A percentile compares a stretch with the other conserved stretches of the same genome.
These are phyloP conservation scores for Tanaodytes sp. DNA, from an alignment of 2,888 invertebrate species.

Conservation along the genomic window DNA sequence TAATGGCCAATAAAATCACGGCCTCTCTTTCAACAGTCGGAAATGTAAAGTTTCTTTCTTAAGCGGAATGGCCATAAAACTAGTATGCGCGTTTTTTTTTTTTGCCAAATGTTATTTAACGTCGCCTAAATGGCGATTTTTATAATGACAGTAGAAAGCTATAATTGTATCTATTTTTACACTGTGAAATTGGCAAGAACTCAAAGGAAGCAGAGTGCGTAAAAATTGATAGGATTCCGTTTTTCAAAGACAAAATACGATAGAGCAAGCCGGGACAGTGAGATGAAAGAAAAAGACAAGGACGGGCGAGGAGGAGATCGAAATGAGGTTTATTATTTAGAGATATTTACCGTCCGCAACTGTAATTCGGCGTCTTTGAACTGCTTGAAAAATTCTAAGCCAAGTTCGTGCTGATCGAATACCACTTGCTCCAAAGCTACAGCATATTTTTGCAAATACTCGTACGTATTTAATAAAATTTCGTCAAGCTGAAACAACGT, in stretches of 20 bases:
- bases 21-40: conserved; percentile 51
- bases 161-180: conserved; percentile 52
- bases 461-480: conserved; percentile 77
- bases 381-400: conserved; percentile 73
- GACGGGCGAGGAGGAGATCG: no score
- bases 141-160: conserved; percentile 56
- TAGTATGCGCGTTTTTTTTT: conserved; percentile 55
- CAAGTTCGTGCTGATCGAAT: conserved; percentile 76
- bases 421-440: conserved; percentile 81
- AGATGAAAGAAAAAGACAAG: conserved; percentile 13
- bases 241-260: no score
- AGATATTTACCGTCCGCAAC: conserved; percentile 75
- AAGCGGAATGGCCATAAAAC: conserved; percentile 63
- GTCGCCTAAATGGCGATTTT: no score
- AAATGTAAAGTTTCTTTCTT: conserved; percentile 55
- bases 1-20: conserved; percentile 59
- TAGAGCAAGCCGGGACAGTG: conserved; percentile 6
- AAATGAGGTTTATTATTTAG: conserved; percentile 49
- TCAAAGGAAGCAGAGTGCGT: conserved; percentile 46
- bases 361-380: conserved; percentile 78
- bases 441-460: conserved; percentile 81
- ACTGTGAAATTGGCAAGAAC: conserved; percentile 48
- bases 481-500: conserved; percentile 75
- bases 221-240: conserved; percentile 49
- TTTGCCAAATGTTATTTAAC: conserved; percentile 55